These are phyloP conservation scores for Pangasius krempfi DNA, from an alignment of 2,797 vertebrate genomes.

Conservation along the genomic window DNA sequence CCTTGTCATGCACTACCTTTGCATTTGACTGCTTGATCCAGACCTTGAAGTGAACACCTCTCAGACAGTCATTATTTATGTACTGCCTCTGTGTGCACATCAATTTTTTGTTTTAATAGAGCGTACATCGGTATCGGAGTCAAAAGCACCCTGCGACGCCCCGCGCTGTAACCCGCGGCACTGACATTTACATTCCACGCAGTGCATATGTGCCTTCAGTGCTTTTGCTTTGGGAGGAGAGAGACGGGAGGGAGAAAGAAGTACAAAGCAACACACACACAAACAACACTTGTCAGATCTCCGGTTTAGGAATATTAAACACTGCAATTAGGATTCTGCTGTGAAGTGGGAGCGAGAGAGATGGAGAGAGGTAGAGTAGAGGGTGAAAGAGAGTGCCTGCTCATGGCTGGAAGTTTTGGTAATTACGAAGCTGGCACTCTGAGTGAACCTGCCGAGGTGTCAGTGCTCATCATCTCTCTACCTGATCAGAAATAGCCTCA, in stretches of 20 bases:
- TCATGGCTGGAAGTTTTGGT: slow-evolving; percentile 61
- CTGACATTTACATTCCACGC: slow-evolving; percentile 60
- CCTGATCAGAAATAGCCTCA: slow-evolving; percentile 70
- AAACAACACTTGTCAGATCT: slow-evolving; percentile 67
- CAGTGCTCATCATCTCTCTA: slow-evolving; percentile 77
- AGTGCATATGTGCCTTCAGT: slow-evolving; percentile 45
- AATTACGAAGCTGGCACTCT: slow-evolving; percentile 79
- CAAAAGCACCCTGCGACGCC: slow-evolving; percentile 36
- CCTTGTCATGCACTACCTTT: slow-evolving; percentile 23
- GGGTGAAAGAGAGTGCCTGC: slow-evolving; percentile 26
- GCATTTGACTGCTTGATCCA: slow-evolving; percentile 18
- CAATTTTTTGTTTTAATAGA: slow-evolving; percentile 20
- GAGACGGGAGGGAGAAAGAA: slow-evolving; percentile 60
- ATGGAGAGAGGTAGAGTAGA: slow-evolving; percentile 11
- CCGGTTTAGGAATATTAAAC: slow-evolving; percentile 76
- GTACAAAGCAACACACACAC: slow-evolving; percentile 50
- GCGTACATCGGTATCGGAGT: slow-evolving; percentile 16
- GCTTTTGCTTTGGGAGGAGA: slow-evolving; percentile 54
- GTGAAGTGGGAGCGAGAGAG: slow-evolving; percentile 37
- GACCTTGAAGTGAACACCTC: slow-evolving; percentile 29
- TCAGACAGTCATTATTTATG: slow-evolving; percentile 28
- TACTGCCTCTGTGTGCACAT: neutral
- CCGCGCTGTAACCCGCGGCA: slow-evolving; percentile 48
- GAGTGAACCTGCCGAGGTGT: slow-evolving; percentile 80
- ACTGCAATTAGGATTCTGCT: slow-evolving; percentile 72